phyloP scores from a whole-genome alignment of 1,140 invertebrate genomes.

The Zeugodacus cucurbitae region DNA sequence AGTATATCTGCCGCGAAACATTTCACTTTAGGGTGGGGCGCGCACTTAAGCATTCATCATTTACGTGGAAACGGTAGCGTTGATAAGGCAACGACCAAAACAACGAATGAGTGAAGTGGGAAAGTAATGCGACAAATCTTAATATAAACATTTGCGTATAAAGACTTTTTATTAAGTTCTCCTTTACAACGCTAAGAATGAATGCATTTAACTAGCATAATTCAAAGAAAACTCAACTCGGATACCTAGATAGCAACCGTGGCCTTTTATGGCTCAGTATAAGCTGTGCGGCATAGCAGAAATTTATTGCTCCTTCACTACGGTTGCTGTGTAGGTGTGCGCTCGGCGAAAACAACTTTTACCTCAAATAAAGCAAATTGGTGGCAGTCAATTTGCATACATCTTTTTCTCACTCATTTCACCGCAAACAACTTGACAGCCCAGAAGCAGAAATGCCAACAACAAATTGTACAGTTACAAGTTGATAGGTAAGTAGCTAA shows the following conservation, averaged over 20 bases:
- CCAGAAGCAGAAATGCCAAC: not conserved
- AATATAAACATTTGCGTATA: conserved; percentile 12
- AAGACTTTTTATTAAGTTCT: not conserved
- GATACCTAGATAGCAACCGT: too few species aligned
- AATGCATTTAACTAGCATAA: not conserved
- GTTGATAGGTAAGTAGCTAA: not conserved
- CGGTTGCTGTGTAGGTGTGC: not conserved
- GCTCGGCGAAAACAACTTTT: not conserved
- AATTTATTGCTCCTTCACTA: not conserved
- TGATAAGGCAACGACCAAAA: not conserved
- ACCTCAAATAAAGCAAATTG: conserved; percentile 5
- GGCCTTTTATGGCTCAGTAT: not conserved
- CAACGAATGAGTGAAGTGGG: not conserved
- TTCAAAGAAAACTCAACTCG: not conserved
- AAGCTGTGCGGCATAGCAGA: not conserved
- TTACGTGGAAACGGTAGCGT: not conserved
- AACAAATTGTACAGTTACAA: not conserved
- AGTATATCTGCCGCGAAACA: not conserved
- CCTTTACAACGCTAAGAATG: too few species aligned
- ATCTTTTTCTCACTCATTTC: conserved; percentile 6
- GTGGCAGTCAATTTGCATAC: conserved; percentile 6
- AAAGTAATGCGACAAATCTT: not conserved
- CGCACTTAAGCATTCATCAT: not conserved
- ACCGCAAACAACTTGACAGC: conserved; percentile 7
- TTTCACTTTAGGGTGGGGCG: not conserved